Base-by-base conservation (phyloP, 2,888 invertebrate species). In the Syritta pipiens region DNA sequence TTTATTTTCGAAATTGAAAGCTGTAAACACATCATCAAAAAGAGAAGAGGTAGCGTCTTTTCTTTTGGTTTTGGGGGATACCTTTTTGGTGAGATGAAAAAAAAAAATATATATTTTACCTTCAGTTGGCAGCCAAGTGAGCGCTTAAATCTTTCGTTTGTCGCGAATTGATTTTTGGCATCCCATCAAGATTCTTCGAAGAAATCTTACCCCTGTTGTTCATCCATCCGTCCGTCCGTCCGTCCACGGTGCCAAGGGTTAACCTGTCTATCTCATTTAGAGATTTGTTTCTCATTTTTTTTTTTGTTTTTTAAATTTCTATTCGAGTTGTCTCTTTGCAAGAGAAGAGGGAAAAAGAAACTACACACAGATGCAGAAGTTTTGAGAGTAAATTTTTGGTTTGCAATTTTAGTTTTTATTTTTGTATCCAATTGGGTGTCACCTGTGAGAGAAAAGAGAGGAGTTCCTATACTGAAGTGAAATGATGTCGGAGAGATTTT, bases 1-100 rank as follows among this genome's bases (percentile, higher is more conserved):
- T 68, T 59, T 48, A 55, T 55, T 57, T 55, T 57, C 24, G 59
- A 51, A 69, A 69, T 26, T 59, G 59, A 60, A 60, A 59, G 51
- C 44, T 17, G 19, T 32, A 59, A n/a, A n/a, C n/a, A n/a, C n/a
- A n/a, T n/a, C n/a, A n/a, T n/a, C n/a, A n/a, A n/a, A n/a, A n/a
- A n/a, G n/a, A n/a, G n/a, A n/a, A n/a, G n/a, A n/a, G n/a, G n/a
- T 32, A 51, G 24, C 59, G 32, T 51, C 59, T 37, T 32, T 49
- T 24, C n/a, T n/a, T n/a, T n/a, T n/a, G n/a, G n/a, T n/a, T n/a
- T n/a, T n/a, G n/a, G n/a, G n/a, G 42, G 28, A 69, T 69, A 35
- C 42, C 59, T 12, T 51, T 59, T 44, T 19, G 40, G 42, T 60
- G 69, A 59, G n/a, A n/a, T n/a, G n/a, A n/a, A n/a, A n/a, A n/a